A percentile compares a stretch with the other conserved stretches of the same genome.
phyloP scores from a whole-genome alignment of 2,797 vertebrate species.

The Gallinago solitaria region DNA sequence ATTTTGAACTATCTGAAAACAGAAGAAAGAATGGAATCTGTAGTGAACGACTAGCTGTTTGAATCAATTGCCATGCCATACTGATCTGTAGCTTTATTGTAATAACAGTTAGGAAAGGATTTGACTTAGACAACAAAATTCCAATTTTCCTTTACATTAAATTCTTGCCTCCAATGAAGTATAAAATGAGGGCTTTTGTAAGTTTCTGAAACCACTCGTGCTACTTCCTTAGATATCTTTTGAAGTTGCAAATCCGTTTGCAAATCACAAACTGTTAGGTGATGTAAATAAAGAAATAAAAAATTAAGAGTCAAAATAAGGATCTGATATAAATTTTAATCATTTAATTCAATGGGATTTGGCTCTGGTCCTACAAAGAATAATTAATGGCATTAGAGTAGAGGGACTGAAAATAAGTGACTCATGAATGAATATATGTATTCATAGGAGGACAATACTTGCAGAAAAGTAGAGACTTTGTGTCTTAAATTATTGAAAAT shows the following conservation, averaged over 20 bases:
- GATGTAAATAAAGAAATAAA: not conserved
- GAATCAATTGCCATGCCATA: not conserved
- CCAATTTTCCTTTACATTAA: not conserved
- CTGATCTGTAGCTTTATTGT: not conserved
- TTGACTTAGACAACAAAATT: not conserved
- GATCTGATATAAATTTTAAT: slow-evolving; percentile 43
- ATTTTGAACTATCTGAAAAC: not conserved
- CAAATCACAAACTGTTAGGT: not conserved
- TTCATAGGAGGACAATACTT: slow-evolving; percentile 56
- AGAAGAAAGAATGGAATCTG: not conserved
- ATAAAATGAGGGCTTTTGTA: not conserved
- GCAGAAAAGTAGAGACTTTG: slow-evolving; percentile 44
- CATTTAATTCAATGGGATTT: slow-evolving; percentile 6
- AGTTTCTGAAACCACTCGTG: not conserved
- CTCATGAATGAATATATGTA: slow-evolving; percentile 40
- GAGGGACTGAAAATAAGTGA: slow-evolving; percentile 56
- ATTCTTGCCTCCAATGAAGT: not conserved
- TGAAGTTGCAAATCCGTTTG: not conserved
- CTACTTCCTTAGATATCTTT: not conserved
- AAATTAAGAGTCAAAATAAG: not conserved
- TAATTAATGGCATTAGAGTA: slow-evolving; percentile 63
- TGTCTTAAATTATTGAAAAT: slow-evolving; percentile 56
- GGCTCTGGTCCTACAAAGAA: slow-evolving; percentile 33
- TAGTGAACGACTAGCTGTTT: not conserved
- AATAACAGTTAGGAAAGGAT: not conserved